Conservation (phyloP, 2,888 invertebrate species). For the Pinctada fucata region DNA sequence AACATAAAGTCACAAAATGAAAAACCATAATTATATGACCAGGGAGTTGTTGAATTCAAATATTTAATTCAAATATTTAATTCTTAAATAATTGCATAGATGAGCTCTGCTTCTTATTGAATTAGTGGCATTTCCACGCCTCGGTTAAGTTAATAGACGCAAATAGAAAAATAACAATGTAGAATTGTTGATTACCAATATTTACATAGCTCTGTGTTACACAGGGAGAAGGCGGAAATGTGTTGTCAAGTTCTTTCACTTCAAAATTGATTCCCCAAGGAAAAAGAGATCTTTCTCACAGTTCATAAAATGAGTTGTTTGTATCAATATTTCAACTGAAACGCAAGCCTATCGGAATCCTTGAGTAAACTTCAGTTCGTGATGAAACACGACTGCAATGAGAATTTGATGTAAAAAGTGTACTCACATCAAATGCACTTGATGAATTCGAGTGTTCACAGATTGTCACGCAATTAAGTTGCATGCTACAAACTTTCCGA, state of each 20-base stretch:
- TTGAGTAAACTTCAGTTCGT: not conserved
- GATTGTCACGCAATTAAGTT: no score
- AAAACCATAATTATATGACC: no score
- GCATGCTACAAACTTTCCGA: no score
- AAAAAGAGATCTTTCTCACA: not conserved
- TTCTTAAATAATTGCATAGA: not conserved
- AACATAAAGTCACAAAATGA: no score
- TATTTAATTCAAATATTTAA: not conserved
- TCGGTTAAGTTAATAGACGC: not conserved
- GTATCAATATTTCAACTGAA: not conserved
- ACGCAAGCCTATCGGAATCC: not conserved
- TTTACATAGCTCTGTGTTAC: not conserved
- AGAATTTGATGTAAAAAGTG: no score
- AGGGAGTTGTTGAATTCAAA: no score
- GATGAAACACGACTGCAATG: no score
- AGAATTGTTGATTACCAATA: not conserved
- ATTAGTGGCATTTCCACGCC: not conserved
- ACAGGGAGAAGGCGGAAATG: not conserved
- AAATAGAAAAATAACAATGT: not conserved
- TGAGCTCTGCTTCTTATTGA: not conserved
- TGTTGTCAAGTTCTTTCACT: not conserved
- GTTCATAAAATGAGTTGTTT: not conserved
- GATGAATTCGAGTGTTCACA: no score
- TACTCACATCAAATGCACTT: no score
- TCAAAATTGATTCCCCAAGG: not conserved